phyloP scores from a whole-genome alignment of 2,888 invertebrate species.

The Apotomis betuletana region DNA sequence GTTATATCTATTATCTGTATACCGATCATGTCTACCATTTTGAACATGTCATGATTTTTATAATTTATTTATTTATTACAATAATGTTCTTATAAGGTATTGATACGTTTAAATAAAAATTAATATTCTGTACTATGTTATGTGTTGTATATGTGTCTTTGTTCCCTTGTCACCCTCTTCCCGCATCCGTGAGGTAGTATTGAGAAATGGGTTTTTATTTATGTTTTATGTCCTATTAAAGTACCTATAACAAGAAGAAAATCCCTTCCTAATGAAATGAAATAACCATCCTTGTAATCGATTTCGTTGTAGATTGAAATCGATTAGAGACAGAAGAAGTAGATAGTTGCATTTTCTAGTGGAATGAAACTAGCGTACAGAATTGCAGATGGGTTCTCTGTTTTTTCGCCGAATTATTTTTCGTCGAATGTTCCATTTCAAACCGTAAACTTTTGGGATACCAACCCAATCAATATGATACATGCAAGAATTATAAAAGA shows the following conservation, averaged over 20 bases:
- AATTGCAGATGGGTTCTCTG: no score
- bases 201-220: conserved; percentile 3
- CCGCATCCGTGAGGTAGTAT: conserved; percentile 25
- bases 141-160: conserved; percentile 60
- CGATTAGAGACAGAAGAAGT: no score
- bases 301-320: not conserved
- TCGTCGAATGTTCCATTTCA: no score
- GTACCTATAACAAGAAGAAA: not conserved
- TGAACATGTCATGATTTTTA: conserved; percentile 69
- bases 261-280: conserved; percentile 17
- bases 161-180: conserved; percentile 4
- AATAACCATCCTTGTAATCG: not conserved
- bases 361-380: no score
- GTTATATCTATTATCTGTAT: conserved; percentile 65
- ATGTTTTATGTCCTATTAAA: conserved; percentile 12
- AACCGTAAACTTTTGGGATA: no score
- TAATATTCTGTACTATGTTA: conserved; percentile 78
- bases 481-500: no score
- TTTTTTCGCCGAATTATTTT: no score
- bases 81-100: conserved; percentile 78
- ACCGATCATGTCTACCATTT: conserved; percentile 63
- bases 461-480: no score
- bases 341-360: no score
- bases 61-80: conserved; percentile 76
- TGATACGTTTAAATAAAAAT: conserved; percentile 74